Percentiles rank a stretch among this genome's conserved stretches.
These are phyloP conservation scores for Tyria jacobaeae DNA, from an alignment of 2,888 invertebrate genomes.

Conservation along the genomic window DNA sequence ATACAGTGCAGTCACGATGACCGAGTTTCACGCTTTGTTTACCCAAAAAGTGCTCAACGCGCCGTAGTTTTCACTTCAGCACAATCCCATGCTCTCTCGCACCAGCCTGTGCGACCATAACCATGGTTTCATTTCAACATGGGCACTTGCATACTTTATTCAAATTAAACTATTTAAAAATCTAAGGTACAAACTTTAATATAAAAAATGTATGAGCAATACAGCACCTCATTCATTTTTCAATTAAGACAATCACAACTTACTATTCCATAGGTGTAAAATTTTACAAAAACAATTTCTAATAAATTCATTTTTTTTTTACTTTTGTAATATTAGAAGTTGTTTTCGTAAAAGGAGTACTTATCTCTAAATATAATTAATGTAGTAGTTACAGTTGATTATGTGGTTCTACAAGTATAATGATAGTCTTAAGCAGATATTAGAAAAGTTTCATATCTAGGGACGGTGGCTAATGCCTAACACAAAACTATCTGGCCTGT, in stretches of 20 bases:
- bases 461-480: slow-evolving; percentile 41
- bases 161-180: slow-evolving; percentile 39
- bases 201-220: slow-evolving; percentile 73
- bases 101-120: no score
- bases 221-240: slow-evolving; percentile 75
- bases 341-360: slow-evolving; percentile 37
- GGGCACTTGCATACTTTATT: no score
- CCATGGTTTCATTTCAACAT: no score
- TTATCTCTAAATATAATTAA: slow-evolving; percentile 27
- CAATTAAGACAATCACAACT: slow-evolving; percentile 47
- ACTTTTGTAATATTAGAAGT: slow-evolving; percentile 26
- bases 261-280: slow-evolving; percentile 36
- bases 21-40: no score
- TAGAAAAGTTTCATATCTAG: slow-evolving; percentile 34
- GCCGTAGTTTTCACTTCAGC: no score
- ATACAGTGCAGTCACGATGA: no score
- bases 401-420: slow-evolving; percentile 35
- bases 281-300: slow-evolving; percentile 43
- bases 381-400: slow-evolving; percentile 35
- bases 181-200: slow-evolving; percentile 54
- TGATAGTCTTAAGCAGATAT: slow-evolving; percentile 31
- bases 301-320: slow-evolving; percentile 25
- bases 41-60: no score
- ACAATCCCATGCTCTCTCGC: no score
- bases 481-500: slow-evolving; percentile 27